These are phyloP conservation scores for Pollenia griseotomentosa DNA, from an alignment of 2,888 invertebrate genomes.

Conservation along the genomic window DNA sequence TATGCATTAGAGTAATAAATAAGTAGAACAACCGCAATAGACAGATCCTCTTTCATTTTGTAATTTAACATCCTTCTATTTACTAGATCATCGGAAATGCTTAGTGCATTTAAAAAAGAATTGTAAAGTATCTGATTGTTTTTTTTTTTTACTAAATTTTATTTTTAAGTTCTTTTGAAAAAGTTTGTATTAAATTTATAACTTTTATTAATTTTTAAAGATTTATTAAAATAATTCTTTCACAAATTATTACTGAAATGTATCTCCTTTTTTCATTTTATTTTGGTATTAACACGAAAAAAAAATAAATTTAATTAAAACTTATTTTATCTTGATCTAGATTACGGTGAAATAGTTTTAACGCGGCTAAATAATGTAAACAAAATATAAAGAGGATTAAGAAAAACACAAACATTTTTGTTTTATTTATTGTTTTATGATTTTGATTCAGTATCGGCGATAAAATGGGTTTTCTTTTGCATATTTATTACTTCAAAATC, in stretches of 20 bases:
- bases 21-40: constrained; percentile 25
- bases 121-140: background rate
- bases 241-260: constrained; percentile 3
- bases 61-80: background rate
- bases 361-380: constrained; percentile 4
- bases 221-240: background rate
- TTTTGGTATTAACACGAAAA: constrained; percentile 9
- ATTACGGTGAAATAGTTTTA: constrained; percentile 11
- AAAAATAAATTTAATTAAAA: constrained; percentile 18
- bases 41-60: constrained; percentile 31
- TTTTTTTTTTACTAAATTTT: background rate
- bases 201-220: background rate
- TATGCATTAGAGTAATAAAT: constrained; percentile 37
- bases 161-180: background rate
- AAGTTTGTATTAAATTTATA: constrained; percentile 19
- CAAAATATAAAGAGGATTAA: constrained; percentile 57
- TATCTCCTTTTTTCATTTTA: background rate
- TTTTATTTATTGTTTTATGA: constrained; percentile 20
- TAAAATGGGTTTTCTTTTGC: too few species aligned
- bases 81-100: constrained; percentile 15
- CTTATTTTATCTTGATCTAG: constrained; percentile 21
- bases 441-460: background rate
- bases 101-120: background rate
- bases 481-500: too few species aligned
- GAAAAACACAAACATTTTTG: constrained; percentile 38